phyloP scores from a whole-genome alignment of 1,140 invertebrate genomes.

The Gonatopus flavifemur region DNA sequence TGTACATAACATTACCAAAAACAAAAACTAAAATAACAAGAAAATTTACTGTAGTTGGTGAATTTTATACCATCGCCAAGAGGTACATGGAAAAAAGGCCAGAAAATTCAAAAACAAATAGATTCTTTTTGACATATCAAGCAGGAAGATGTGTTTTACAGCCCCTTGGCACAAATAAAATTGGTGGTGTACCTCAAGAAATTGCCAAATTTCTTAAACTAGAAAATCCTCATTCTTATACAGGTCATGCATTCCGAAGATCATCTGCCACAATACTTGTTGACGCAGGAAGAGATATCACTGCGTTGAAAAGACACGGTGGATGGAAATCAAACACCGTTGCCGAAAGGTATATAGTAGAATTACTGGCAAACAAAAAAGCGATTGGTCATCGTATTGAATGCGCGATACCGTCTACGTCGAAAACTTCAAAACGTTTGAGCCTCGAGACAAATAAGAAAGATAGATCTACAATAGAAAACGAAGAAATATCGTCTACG shows the following conservation, averaged over 20 bases:
- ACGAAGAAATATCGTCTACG: too few relatives aligned
- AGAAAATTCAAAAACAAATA: not conserved
- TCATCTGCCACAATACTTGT: slow-evolving; percentile 2
- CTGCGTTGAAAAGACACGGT: not conserved
- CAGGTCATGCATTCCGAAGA: not conserved
- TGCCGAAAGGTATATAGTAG: not conserved
- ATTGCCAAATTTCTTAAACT: slow-evolving; percentile 3
- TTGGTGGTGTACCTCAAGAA: not conserved
- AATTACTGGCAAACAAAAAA: not conserved
- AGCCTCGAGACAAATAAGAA: too few relatives aligned
- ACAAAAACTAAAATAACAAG: not conserved
- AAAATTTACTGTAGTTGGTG: not conserved
- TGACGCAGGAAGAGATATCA: not conserved
- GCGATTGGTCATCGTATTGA: not conserved
- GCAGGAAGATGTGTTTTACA: not conserved
- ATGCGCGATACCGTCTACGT: not conserved
- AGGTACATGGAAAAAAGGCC: not conserved
- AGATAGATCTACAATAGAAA: too few relatives aligned
- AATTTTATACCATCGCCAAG: not conserved
- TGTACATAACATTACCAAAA: not conserved
- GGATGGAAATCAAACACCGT: slow-evolving; percentile 1
- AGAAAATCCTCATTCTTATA: not conserved
- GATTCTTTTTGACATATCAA: not conserved
- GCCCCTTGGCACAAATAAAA: not conserved
- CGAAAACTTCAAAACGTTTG: too few relatives aligned